A percentile compares a stretch with the other conserved stretches of the same genome.
These are phyloP conservation scores for Gari tellinella DNA, from an alignment of 2,888 invertebrate genomes.

Conservation along the genomic window DNA sequence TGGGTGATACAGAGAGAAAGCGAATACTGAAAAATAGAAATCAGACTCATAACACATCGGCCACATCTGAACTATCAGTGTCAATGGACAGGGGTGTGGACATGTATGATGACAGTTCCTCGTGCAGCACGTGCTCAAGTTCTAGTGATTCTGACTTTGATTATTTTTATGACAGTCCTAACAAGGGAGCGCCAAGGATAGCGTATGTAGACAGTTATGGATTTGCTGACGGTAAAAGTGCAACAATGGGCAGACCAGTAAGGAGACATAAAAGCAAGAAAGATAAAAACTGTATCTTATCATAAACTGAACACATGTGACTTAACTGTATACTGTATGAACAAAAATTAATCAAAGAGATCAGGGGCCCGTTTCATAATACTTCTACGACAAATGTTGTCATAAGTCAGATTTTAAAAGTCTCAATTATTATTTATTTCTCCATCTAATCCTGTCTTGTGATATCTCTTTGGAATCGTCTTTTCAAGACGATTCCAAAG, in stretches of 20 bases:
- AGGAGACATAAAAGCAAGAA: conserved; percentile 63
- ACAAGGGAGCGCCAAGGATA: conserved; percentile 92
- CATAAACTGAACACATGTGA: conserved; percentile 45
- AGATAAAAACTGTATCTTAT: conserved; percentile 77
- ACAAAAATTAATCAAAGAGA: too few species aligned
- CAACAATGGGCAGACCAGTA: conserved; percentile 57
- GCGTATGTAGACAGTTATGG: conserved; percentile 95
- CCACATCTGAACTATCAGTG: conserved; percentile 49
- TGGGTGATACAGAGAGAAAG: conserved; percentile 49
- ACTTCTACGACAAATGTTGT: too few species aligned
- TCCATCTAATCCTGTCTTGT: too few species aligned
- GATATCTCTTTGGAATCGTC: too few species aligned
- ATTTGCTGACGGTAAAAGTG: conserved; percentile 58
- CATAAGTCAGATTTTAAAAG: too few species aligned
- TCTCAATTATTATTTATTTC: too few species aligned
- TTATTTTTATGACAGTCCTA: conserved; percentile 91
- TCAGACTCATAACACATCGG: conserved; percentile 32
- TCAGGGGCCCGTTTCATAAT: too few species aligned
- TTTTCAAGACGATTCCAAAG: too few species aligned
- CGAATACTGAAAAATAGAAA: conserved; percentile 56
- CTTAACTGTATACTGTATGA: too few species aligned
- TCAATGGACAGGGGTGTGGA: conserved; percentile 59
- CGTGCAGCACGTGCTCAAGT: conserved; percentile 93
- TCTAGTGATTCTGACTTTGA: conserved; percentile 94
- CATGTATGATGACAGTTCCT: conserved; percentile 86